Base-by-base conservation (phyloP, 1,140 invertebrate genomes). In the Atta cephalotes region DNA sequence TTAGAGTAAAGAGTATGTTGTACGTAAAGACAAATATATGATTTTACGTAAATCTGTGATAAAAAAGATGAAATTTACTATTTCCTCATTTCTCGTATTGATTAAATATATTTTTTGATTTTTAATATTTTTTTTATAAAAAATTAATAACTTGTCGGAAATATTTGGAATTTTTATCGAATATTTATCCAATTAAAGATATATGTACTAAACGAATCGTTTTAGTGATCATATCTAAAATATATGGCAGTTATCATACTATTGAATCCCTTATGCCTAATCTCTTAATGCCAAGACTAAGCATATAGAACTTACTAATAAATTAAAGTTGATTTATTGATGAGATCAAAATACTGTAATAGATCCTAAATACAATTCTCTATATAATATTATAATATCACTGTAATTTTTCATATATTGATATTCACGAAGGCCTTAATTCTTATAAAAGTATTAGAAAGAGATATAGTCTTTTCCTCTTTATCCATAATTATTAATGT, bases 321-420 rank as follows among this genome's bases (percentile, higher is more conserved):
- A 49, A 82, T 72, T 60, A 60, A 74, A 25, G 60, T 28, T 45
- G 25, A n/a, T 81, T 81, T 21, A 71, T 72, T 80, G 68, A 80
- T 16, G 28, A 70, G n/a, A 14, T 6, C 56, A 56, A 79, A 70
- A n/a, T 70, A 10, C 14, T n/a, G 7, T 39, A 39, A 39, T 53
- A 35, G 28, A 51, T 31, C 65, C 58, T 14, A 1, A 56, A 35
- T 80, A 56, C 10, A 53, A 39, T 70, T 56, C 1, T 31, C 21
- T 18, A 53, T 28, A 77, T 77, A 62, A 45, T 39, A 7, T 10
- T 21, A 25, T 1, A 49, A 1, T 49, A 49, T 25, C 31, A 53
- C 12, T 39, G 4, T 35, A 2, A 5, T 60, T 35, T 68, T 39
- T 39, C 7, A 1, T 39, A 39, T 9, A 39, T 39, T 39, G 6